Evolutionary conservation across 2,888 invertebrate species (phyloP).

Genomic region (Lithosia quadra): DNA sequence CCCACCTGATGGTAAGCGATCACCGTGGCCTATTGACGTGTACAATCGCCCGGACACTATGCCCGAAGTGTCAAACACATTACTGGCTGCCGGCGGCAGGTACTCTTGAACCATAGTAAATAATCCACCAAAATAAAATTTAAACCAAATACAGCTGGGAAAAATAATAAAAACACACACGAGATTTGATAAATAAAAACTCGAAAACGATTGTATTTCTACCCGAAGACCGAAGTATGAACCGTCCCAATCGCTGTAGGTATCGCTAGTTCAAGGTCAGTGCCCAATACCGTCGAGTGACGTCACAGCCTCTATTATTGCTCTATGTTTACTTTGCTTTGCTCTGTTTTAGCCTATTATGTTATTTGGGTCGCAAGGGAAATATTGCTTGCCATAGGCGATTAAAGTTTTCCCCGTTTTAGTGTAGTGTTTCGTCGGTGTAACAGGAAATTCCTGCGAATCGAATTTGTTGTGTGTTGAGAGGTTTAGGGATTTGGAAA

Average conservation of each 20-base stretch:
- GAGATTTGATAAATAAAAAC: not conserved
- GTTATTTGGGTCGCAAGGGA: constrained; percentile 17
- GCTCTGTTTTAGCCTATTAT: constrained; percentile 11
- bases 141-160: not conserved
- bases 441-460: not conserved
- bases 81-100: too few relatives aligned
- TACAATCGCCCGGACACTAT: too few relatives aligned
- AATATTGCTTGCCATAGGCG: constrained; percentile 11
- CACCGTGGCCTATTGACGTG: too few relatives aligned
- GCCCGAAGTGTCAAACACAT: too few relatives aligned
- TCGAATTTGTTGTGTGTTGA: not conserved
- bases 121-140: too few relatives aligned
- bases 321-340: constrained; percentile 22
- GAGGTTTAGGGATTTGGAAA: not conserved
- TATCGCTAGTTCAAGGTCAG: constrained; percentile 50
- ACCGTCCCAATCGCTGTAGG: constrained; percentile 17
- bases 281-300: constrained; percentile 32
- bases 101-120: too few relatives aligned
- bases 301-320: constrained; percentile 31
- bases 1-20: too few relatives aligned
- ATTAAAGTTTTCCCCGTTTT: constrained; percentile 7
- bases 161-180: not conserved
- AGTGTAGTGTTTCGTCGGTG: not conserved
- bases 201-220: not conserved
- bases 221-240: constrained; percentile 7